Base-by-base conservation (phyloP, 2,113 vertebrate species). In the Procapra przewalskii region DNA sequence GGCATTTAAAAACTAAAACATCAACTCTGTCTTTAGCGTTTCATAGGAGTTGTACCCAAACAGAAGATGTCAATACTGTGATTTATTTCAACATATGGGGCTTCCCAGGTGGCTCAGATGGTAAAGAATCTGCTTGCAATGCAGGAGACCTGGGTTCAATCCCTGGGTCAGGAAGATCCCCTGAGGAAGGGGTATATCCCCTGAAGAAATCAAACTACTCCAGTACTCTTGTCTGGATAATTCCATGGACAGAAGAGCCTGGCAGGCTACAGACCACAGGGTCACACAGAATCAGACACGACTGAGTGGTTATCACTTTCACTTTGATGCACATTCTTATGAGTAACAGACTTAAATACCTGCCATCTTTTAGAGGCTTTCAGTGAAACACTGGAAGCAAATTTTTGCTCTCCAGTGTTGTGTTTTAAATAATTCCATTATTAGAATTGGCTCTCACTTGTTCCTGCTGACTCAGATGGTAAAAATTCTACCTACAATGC, bases 1-100 rank as follows among this genome's bases (percentile, higher is more conserved):
- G 54, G 48, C 4, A 96, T 96, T 96, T 96, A 57, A 96, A 97
- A 92, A 82, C 6, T 60, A 54, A 95, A 96, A 92, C 13, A 12
- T 96, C n/a, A 48, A 40, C 23, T 88, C 11, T 50, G 12, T 95
- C 13, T 93, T 86, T 88, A 36, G 31, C 57, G 6, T 85, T 86
- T 90, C 82, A 95, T 5, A 83, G 29, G 54, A 91, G 21, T 60
- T 90, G 25, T 48, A 2, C 2, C 4, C 54, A 88, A 85, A 87
- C 33, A 94, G 48, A 57, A 87, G n/a, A 8, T 85, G 3, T 59
- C 50, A 92, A 25, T 19, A 84, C 83, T 89, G 64, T n/a, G 40
- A n/a, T 60, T 93, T 60, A 62, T 75, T 91, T 94, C 33, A 36
- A 88, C 45, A 93, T 75, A 77, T 43, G 71, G 40, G 23, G 71